Conservation (phyloP, 2,113 vertebrate species). For the Dryoscopus gambensis region DNA sequence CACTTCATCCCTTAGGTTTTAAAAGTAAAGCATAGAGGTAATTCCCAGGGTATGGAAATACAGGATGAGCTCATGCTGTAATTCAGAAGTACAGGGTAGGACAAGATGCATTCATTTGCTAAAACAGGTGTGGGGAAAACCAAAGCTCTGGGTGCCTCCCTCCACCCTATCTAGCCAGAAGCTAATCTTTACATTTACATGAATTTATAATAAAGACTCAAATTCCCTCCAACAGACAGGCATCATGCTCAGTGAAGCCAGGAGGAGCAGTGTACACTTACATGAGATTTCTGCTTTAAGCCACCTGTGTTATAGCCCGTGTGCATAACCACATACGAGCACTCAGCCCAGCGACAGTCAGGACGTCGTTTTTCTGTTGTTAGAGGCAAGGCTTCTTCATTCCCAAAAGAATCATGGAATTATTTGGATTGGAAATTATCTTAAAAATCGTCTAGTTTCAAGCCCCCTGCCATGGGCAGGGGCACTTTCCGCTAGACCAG, state of each 20-base stretch:
- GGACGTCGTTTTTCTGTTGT: background rate
- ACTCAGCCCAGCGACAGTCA: background rate
- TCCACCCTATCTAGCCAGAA: background rate
- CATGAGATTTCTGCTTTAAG: background rate
- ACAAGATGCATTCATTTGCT: background rate
- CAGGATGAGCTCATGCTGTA: background rate
- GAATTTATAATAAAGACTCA: background rate
- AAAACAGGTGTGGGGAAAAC: background rate
- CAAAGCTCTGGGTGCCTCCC: background rate
- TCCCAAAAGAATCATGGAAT: background rate
- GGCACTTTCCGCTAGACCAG: background rate
- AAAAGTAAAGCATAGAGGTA: background rate
- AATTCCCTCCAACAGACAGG: background rate
- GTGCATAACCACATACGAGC: rapidly evolving
- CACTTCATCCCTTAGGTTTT: background rate
- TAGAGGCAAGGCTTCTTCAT: background rate
- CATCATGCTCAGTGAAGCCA: background rate
- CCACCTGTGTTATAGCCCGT: background rate
- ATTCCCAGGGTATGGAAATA: background rate
- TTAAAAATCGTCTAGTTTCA: background rate
- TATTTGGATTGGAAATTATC: background rate
- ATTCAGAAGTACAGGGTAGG: background rate
- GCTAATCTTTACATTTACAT: background rate
- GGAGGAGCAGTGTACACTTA: background rate
- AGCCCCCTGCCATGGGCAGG: background rate